A percentile compares a stretch with the other conserved stretches of the same genome.
These are phyloP conservation scores for Onychomys leucogaster DNA, from an alignment of 2,797 vertebrate genomes.

Conservation along the genomic window DNA sequence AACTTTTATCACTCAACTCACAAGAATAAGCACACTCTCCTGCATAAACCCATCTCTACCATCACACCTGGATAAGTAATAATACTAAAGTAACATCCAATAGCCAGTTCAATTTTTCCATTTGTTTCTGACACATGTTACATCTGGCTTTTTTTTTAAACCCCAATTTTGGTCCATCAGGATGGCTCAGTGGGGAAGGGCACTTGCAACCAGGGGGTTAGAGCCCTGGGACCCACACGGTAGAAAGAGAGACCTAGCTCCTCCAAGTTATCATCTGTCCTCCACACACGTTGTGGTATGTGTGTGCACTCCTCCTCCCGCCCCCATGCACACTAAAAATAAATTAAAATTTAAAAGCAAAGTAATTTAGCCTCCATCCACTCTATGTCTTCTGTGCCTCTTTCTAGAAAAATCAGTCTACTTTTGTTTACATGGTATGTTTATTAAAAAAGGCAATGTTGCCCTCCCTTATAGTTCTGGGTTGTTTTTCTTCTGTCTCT, in stretches of 20 bases:
- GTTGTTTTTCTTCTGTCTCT: not conserved
- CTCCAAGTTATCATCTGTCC: not conserved
- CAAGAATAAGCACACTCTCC: conserved; percentile 13
- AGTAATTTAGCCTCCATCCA: not conserved
- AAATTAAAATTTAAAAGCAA: not conserved
- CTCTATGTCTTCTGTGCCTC: not conserved
- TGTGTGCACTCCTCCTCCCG: too few species aligned
- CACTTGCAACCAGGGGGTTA: not conserved
- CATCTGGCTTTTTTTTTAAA: not conserved
- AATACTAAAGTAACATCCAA: conserved; percentile 32
- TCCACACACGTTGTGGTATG: not conserved
- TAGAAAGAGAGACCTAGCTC: not conserved
- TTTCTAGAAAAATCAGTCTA: conserved; percentile 9
- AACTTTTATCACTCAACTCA: not conserved
- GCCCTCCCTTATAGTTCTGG: not conserved
- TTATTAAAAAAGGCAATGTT: not conserved
- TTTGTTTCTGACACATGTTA: conserved; percentile 9
- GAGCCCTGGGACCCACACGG: not conserved
- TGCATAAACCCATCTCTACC: not conserved
- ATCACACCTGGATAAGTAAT: not conserved
- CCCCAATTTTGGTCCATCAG: not conserved
- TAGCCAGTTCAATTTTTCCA: conserved; percentile 19
- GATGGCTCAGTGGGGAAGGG: not conserved
- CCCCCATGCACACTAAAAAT: not conserved
- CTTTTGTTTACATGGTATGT: not conserved